These are phyloP conservation scores for Eupithecia pulchellata DNA, from an alignment of 2,888 invertebrate species.

Conservation along the genomic window DNA sequence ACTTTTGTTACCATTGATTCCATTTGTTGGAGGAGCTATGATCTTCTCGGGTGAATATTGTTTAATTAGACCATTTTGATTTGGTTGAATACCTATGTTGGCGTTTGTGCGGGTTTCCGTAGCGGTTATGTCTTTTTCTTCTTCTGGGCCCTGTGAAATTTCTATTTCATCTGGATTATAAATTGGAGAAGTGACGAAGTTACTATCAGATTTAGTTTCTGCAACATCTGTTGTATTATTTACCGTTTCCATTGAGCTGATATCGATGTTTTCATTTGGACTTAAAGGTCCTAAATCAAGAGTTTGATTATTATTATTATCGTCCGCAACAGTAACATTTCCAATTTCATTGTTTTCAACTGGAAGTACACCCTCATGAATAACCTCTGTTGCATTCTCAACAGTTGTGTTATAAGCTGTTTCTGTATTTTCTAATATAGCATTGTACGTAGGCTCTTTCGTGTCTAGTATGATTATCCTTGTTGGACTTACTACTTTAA, in stretches of 20 bases:
- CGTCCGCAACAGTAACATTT: neutral
- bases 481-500: constrained; percentile 52
- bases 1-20: constrained; percentile 41
- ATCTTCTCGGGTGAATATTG: constrained; percentile 37
- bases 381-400: constrained; percentile 26
- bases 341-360: constrained; percentile 8
- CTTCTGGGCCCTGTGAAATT: neutral
- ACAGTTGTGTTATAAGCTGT: constrained; percentile 13
- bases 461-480: constrained; percentile 58
- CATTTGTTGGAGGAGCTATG: constrained; percentile 32
- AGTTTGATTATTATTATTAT: constrained; percentile 19
- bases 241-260: neutral
- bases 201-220: constrained; percentile 9
- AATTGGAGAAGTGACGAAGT: constrained; percentile 1
- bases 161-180: neutral
- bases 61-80: constrained; percentile 23
- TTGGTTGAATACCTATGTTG: constrained; percentile 15
- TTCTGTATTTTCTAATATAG: constrained; percentile 56
- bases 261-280: neutral
- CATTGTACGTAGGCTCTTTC: constrained; percentile 54
- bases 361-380: constrained; percentile 10
- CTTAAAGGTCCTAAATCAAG: constrained; percentile 15
- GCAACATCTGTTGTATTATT: neutral
- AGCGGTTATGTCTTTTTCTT: neutral
- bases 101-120: neutral